Evolutionary conservation across 2,113 vertebrate species (phyloP).

Genomic region (Anhinga rufa): DNA sequence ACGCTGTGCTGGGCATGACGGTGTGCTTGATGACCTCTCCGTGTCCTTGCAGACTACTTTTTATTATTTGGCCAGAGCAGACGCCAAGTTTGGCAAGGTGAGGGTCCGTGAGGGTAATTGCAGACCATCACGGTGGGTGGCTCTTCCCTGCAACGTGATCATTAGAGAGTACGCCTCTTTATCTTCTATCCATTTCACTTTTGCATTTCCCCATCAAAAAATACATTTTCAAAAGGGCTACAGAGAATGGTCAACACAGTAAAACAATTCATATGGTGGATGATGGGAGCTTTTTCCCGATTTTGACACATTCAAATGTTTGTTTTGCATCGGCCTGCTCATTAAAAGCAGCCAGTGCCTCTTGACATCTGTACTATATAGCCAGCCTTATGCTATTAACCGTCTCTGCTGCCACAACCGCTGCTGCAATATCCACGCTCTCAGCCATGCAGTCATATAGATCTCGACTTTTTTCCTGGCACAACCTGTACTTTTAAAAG

Average conservation of each 20-base stretch:
- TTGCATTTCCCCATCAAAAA: neutral
- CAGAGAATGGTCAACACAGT: neutral
- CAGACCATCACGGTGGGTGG: neutral
- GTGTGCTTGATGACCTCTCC: neutral
- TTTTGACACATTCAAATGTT: neutral
- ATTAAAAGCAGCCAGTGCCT: neutral
- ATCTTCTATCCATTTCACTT: neutral
- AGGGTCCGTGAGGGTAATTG: neutral
- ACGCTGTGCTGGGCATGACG: fast-evolving
- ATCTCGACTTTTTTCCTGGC: neutral
- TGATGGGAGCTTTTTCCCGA: neutral
- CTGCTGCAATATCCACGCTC: neutral
- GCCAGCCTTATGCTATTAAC: neutral
- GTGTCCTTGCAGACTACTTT: neutral
- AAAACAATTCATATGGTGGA: neutral
- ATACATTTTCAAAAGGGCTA: neutral
- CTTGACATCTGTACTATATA: neutral
- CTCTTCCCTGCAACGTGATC: neutral
- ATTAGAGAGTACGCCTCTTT: fast-evolving
- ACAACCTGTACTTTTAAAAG: neutral
- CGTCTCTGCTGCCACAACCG: neutral
- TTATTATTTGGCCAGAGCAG: neutral
- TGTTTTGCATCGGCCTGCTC: neutral
- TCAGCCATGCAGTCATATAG: neutral
- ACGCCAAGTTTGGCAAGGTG: neutral